phyloP scores from a whole-genome alignment of 2,888 invertebrate genomes.

The Rhopalosiphum nymphaeae region DNA sequence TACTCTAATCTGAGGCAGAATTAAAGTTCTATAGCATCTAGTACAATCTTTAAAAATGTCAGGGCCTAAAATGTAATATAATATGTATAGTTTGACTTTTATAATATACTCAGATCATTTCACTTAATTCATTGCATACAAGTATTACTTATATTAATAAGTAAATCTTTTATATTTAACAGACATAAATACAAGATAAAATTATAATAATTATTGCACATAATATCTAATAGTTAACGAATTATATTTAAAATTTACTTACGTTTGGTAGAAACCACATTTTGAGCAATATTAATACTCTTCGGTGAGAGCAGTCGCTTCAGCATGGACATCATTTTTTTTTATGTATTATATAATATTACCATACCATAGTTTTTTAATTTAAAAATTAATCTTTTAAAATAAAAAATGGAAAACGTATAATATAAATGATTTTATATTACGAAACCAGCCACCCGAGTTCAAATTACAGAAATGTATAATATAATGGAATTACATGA shows the following conservation, averaged over 20 bases:
- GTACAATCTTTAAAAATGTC: background rate
- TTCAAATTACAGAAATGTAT: background rate
- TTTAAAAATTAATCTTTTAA: background rate
- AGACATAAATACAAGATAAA: background rate
- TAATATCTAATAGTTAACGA: background rate
- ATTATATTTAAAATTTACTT: background rate
- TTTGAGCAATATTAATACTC: constrained; percentile 8
- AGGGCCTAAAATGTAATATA: background rate
- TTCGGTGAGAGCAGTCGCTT: constrained; percentile 14
- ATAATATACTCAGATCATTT: background rate
- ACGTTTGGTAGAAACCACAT: constrained; percentile 13
- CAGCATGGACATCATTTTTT: constrained; percentile 20
- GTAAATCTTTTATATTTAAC: background rate
- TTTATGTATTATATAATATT: background rate
- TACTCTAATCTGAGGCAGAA: background rate
- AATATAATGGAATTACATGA: no score
- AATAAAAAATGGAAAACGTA: background rate
- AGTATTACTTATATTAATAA: background rate
- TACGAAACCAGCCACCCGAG: background rate
- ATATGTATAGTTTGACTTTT: background rate
- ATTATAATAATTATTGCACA: background rate
- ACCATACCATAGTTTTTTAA: constrained; percentile 3
- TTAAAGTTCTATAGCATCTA: constrained; percentile 31
- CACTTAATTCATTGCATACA: background rate
- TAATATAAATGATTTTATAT: background rate